Evolutionary conservation across 1,140 invertebrate species (phyloP).

Genomic region (Centruroides vittatus): DNA sequence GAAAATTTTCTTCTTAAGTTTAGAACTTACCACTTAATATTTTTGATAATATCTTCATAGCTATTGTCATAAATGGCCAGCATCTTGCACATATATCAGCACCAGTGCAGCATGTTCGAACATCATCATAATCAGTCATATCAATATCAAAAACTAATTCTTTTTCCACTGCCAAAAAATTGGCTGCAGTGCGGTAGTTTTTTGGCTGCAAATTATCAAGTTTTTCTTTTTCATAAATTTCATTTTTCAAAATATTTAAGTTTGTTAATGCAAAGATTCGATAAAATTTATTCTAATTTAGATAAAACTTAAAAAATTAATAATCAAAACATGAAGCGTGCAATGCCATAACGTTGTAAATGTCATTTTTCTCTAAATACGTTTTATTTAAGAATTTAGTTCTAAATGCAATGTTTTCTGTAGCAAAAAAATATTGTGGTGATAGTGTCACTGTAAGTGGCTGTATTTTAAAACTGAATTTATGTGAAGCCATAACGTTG

Average conservation of each 20-base stretch:
- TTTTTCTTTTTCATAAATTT: no score
- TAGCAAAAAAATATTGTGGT: no score
- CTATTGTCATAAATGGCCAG: slow-evolving; percentile 94
- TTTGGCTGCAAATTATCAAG: slow-evolving; percentile 35
- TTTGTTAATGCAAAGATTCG: background rate
- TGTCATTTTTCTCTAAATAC: no score
- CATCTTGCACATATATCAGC: slow-evolving; percentile 82
- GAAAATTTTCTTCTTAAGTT: background rate
- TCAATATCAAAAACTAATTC: slow-evolving; percentile 99
- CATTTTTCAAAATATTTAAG: no score
- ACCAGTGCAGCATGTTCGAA: slow-evolving; percentile 64
- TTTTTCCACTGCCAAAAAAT: slow-evolving; percentile 48
- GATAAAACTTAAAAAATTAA: background rate
- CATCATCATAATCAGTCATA: slow-evolving; percentile 98
- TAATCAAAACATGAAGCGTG: no score
- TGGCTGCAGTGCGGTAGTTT: slow-evolving; percentile 37
- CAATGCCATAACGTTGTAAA: no score
- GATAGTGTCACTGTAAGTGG: no score
- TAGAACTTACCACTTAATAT: slow-evolving; percentile 52
- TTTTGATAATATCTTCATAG: slow-evolving; percentile 75
- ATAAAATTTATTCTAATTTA: background rate
- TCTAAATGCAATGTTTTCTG: no score
- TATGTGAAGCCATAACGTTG: no score
- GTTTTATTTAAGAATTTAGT: no score
- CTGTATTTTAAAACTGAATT: no score